Conservation (phyloP, 1,140 invertebrate species). For the Heliconius congener region DNA sequence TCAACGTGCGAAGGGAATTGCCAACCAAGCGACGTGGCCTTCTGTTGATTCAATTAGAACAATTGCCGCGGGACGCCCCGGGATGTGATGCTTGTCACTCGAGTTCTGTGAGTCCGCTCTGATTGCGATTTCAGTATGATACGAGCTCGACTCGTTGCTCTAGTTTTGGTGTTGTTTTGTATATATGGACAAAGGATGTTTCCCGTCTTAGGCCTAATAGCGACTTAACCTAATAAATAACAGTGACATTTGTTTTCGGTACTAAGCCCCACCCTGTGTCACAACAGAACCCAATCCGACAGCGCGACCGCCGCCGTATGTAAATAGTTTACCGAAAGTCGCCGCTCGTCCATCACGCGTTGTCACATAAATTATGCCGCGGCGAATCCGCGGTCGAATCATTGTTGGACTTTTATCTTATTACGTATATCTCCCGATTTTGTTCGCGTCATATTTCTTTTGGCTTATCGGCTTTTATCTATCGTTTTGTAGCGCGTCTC, state of each 20-base stretch:
- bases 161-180: slow-evolving; percentile 20
- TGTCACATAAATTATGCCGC: slow-evolving; percentile 81
- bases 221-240: slow-evolving; percentile 79
- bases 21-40: slow-evolving; percentile 46
- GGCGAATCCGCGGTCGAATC: slow-evolving; percentile 80
- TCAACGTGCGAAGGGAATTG: slow-evolving; percentile 69
- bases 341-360: slow-evolving; percentile 80
- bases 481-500: slow-evolving; percentile 79
- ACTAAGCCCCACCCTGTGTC: slow-evolving; percentile 79
- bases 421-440: slow-evolving; percentile 81
- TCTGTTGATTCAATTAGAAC: slow-evolving; percentile 72
- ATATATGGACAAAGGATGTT: slow-evolving; percentile 33
- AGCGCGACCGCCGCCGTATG: slow-evolving; percentile 74
- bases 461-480: slow-evolving; percentile 80
- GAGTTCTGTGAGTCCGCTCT: slow-evolving; percentile 31
- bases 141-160: not conserved
- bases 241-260: slow-evolving; percentile 80
- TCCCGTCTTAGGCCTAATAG: slow-evolving; percentile 73
- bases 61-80: slow-evolving; percentile 52
- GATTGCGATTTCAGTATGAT: slow-evolving; percentile 31
- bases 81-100: slow-evolving; percentile 45
- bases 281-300: slow-evolving; percentile 77
- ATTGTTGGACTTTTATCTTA: slow-evolving; percentile 82
- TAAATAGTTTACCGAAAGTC: slow-evolving; percentile 81
- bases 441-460: slow-evolving; percentile 81